Percentiles rank a stretch among this genome's conserved stretches.
Evolutionary conservation across 1,140 invertebrate species (phyloP).

Genomic region (Riptortus pedestris): DNA sequence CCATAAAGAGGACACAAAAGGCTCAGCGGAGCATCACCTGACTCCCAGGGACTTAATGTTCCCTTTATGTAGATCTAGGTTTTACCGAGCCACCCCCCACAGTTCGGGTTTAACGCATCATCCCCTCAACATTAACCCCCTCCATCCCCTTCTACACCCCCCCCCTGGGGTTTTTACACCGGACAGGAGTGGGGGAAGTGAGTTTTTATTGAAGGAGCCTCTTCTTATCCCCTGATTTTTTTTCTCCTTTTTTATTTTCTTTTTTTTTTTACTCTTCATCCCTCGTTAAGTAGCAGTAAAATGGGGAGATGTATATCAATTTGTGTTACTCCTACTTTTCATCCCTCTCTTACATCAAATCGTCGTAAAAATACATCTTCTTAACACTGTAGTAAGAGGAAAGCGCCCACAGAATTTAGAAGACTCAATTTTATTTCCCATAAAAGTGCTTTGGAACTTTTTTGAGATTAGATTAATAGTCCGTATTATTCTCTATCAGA

Average conservation of each 20-base stretch:
- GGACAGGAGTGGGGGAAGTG: background rate
- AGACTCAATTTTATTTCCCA: too few relatives aligned
- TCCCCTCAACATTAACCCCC: constrained; percentile 6
- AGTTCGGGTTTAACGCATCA: constrained; percentile 1
- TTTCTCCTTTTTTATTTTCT: background rate
- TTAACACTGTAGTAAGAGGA: too few relatives aligned
- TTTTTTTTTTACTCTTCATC: background rate
- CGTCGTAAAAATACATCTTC: too few relatives aligned
- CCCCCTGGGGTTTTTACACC: too few relatives aligned
- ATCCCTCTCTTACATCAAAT: too few relatives aligned
- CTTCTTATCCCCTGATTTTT: background rate
- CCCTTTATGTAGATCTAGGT: constrained; percentile 10
- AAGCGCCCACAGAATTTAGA: too few relatives aligned
- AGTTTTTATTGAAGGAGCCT: background rate
- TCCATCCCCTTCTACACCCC: background rate
- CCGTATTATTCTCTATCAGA: too few relatives aligned
- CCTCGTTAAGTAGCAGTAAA: constrained; percentile 16
- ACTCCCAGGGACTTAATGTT: background rate
- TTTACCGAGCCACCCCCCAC: background rate
- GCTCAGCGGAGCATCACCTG: constrained; percentile 7
- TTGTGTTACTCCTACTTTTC: too few relatives aligned
- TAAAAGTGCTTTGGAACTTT: too few relatives aligned
- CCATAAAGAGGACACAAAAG: constrained; percentile 1
- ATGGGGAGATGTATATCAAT: background rate
- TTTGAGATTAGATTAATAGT: too few relatives aligned